These are phyloP conservation scores for Otus sunia DNA, from an alignment of 2,113 vertebrate species.

Conservation along the genomic window DNA sequence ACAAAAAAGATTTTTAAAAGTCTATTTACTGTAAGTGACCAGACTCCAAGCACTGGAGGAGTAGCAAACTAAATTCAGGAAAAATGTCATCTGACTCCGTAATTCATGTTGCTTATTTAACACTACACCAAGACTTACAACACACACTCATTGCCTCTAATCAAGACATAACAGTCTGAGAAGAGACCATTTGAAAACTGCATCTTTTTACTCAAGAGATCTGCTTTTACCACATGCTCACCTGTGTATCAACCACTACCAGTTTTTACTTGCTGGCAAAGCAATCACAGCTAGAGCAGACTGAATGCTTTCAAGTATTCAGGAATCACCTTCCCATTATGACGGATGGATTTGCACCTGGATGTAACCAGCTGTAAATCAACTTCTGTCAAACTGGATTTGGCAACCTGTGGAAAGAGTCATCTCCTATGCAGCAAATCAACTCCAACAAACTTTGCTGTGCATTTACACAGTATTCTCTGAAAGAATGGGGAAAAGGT, in stretches of 20 bases:
- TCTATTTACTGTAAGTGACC: background rate
- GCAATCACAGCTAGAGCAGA: background rate
- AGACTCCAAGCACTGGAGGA: background rate
- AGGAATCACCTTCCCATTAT: background rate
- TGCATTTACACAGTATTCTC: background rate
- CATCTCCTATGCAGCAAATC: background rate
- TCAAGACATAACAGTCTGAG: background rate
- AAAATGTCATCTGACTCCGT: background rate
- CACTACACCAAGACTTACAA: background rate
- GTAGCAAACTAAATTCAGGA: background rate
- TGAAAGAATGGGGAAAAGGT: background rate
- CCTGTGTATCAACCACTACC: background rate
- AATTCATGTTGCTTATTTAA: background rate
- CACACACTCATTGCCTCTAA: background rate
- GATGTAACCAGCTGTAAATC: background rate
- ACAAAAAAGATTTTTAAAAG: background rate
- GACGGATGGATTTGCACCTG: background rate
- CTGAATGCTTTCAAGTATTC: background rate
- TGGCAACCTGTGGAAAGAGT: background rate
- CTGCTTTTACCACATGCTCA: background rate
- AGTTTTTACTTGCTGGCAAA: background rate
- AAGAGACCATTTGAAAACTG: background rate
- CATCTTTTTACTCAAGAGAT: background rate
- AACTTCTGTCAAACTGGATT: background rate
- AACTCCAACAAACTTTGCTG: background rate